A percentile compares a stretch with the other conserved stretches of the same genome.
These are phyloP conservation scores for Hephaestus fuliginosus DNA, from an alignment of 2,797 vertebrate genomes.

Conservation along the genomic window DNA sequence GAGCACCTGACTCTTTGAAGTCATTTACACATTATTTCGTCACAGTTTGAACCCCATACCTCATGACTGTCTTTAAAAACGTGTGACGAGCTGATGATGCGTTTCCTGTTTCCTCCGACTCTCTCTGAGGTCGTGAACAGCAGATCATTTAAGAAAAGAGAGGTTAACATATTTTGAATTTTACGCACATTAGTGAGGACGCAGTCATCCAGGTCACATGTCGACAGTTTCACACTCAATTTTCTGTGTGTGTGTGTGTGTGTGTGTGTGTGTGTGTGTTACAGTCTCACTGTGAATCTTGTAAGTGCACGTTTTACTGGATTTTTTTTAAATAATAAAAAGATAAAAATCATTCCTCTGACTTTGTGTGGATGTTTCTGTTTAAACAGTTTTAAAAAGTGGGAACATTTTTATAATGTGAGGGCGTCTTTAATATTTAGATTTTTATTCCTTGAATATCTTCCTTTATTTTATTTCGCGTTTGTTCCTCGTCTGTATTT, in stretches of 20 bases:
- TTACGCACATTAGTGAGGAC: background rate
- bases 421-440: too few relatives aligned
- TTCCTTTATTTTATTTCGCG: too few relatives aligned
- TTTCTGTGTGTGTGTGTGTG: background rate
- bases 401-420: background rate
- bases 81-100: background rate
- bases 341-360: background rate
- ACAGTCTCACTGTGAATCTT: slow-evolving; percentile 10
- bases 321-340: slow-evolving; percentile 46
- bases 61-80: background rate
- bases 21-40: background rate
- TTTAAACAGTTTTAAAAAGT: background rate
- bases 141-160: too few relatives aligned
- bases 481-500: too few relatives aligned
- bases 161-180: background rate
- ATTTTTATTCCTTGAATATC: too few relatives aligned
- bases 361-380: background rate
- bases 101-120: background rate
- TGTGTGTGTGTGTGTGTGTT: slow-evolving; percentile 10
- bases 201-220: background rate
- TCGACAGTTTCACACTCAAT: background rate
- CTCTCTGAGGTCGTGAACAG: background rate
- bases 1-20: background rate
- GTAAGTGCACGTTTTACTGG: slow-evolving; percentile 24
- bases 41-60: slow-evolving; percentile 10